These are phyloP conservation scores for Cryptotis parvus DNA, from an alignment of 2,113 vertebrate genomes.

Conservation along the genomic window DNA sequence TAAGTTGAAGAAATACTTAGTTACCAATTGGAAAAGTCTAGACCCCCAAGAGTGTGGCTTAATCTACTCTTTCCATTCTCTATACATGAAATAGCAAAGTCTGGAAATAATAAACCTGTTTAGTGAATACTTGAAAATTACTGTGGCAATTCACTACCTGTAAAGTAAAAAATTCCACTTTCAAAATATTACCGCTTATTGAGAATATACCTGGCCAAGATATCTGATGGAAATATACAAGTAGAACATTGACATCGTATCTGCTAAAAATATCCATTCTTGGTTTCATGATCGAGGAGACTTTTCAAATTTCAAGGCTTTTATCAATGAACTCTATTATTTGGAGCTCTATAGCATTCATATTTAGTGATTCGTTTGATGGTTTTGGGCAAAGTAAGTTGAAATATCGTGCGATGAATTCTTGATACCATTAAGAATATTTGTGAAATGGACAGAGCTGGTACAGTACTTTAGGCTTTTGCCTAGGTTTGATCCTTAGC, in stretches of 20 bases:
- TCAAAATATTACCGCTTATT: not conserved
- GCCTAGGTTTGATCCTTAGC: no score
- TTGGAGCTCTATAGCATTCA: not conserved
- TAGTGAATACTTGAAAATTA: not conserved
- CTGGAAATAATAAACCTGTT: not conserved
- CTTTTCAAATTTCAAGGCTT: not conserved
- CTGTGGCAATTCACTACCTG: not conserved
- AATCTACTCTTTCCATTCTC: not conserved
- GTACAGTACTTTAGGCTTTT: no score
- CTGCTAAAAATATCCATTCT: not conserved
- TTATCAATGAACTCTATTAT: not conserved
- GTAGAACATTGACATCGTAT: not conserved
- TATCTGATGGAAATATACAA: not conserved
- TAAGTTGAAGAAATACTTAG: not conserved
- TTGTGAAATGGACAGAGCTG: no score
- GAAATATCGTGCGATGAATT: not conserved
- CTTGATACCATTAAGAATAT: not conserved
- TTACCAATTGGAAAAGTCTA: not conserved
- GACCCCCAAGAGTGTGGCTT: not conserved
- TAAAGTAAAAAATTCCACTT: not conserved
- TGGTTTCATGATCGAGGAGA: not conserved
- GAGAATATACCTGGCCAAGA: not conserved
- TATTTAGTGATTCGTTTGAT: not conserved
- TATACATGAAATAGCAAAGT: not conserved
- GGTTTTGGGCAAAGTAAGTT: not conserved